These are phyloP conservation scores for Ophioninae sp. DNA, from an alignment of 2,888 invertebrate genomes.

Conservation along the genomic window DNA sequence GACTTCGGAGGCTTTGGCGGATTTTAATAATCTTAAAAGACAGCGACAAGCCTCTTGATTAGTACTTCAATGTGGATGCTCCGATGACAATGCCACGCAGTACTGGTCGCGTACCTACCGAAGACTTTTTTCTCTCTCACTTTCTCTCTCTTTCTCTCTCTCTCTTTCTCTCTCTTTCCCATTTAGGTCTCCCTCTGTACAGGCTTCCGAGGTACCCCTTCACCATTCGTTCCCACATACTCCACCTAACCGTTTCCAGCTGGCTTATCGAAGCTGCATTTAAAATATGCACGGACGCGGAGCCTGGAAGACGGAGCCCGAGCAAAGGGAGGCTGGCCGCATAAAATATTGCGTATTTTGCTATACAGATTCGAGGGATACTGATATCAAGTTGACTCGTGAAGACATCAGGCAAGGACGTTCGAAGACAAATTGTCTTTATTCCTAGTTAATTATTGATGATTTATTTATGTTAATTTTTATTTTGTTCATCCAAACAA, in stretches of 20 bases:
- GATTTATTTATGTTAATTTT: no score
- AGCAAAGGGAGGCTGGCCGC: no score
- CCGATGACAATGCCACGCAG: conserved; percentile 70
- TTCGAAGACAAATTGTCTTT: no score
- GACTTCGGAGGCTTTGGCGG: conserved; percentile 77
- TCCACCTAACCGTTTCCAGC: conserved; percentile 46
- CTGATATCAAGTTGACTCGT: no score
- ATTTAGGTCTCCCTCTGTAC: conserved; percentile 20
- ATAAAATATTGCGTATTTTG: no score
- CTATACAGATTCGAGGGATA: no score
- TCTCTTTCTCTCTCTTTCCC: background rate
- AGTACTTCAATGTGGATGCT: conserved; percentile 74
- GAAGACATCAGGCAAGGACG: no score
- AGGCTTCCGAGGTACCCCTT: conserved; percentile 41
- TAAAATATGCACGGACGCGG: background rate
- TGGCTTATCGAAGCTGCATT: conserved; percentile 40
- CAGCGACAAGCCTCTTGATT: conserved; percentile 74
- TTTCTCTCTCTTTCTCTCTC: conserved; percentile 14
- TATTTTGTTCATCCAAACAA: no score
- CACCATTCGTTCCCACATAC: conserved; percentile 35
- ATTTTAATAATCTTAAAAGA: conserved; percentile 80
- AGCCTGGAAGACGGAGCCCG: background rate
- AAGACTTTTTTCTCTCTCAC: conserved; percentile 53
- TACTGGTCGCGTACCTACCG: conserved; percentile 59
- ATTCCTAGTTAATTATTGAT: no score